Evolutionary conservation across 2,797 vertebrate species (phyloP), one percentile per base, ranked within the genome.

Genomic region (Microhierax caerulescens): DNA sequence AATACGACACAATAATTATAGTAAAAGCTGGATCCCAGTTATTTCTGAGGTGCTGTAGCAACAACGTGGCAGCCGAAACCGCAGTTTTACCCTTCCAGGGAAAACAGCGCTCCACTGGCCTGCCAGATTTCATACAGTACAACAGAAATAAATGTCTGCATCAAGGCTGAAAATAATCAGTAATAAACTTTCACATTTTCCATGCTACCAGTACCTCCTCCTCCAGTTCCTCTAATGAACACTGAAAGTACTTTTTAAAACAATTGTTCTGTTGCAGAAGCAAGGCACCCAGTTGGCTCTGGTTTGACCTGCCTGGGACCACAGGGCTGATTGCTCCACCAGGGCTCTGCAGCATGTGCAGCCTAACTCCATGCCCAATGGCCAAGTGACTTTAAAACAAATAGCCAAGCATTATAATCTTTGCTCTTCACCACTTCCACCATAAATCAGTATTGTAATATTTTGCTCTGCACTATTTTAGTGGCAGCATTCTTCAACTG

Each of bases 1-100:
- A 81, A 64, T 48, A 75, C 84, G 63, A 10, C 53, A 65, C 54
- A 61, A 2, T 70, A 79, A 90, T 4, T 86, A 76, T 5, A 81
- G 27, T n/a, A 85, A 70, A 94, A 91, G 39, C 50, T 88, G 54
- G 50, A 73, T 76, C 65, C 54, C 36, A 45, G 57, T 32, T 83
- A 68, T 78, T 91, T 94, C 79, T 78, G 73, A 79, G 61, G 73
- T 59, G 54, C 47, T 22, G 7, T 12, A 90, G 45, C 36, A 41
- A 69, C 41, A 81, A 28, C 0, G 3, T 3, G 8, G 63, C 28
- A 73, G 59, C 19, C 36, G 51, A 79, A 90, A 82, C 39, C 19
- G 53, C 5, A 60, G 23, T 39, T 95, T 75, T 54, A 39, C 30
- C 76, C n/a, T 78, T 68, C 54, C 50, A 68, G 23, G 23, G 65